Evolutionary conservation across 2,888 invertebrate species (phyloP).

Genomic region (Stenoptilia bipunctidactyla): DNA sequence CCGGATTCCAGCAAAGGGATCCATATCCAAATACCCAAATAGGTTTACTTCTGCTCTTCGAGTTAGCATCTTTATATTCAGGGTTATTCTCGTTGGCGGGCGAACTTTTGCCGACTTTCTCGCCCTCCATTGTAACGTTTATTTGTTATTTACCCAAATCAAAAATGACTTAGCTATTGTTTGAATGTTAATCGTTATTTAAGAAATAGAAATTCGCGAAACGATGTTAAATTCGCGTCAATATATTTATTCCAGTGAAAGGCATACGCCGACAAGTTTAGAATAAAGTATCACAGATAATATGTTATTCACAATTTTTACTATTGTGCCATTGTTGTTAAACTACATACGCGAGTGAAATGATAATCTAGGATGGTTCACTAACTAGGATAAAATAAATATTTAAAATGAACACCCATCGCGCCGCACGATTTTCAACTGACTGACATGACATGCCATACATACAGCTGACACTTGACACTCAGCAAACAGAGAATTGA

Average conservation of each 20-base stretch:
- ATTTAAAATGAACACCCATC: conserved; percentile 28
- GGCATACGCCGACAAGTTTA: neutral
- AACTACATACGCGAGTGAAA: conserved; percentile 25
- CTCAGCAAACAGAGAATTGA: neutral
- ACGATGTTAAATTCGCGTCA: neutral
- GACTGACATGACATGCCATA: too few relatives aligned
- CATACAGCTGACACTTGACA: conserved; percentile 1
- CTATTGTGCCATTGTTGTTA: conserved; percentile 44
- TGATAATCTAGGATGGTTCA: conserved; percentile 23
- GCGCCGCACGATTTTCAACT: conserved; percentile 27
- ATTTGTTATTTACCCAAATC: too few relatives aligned
- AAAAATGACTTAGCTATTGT: too few relatives aligned
- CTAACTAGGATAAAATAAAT: conserved; percentile 22
- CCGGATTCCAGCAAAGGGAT: conserved; percentile 94
- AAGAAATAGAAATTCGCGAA: neutral
- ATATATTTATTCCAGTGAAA: neutral
- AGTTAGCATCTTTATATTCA: neutral
- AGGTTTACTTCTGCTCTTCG: conserved; percentile 44
- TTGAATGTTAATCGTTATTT: too few relatives aligned
- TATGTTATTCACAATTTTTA: conserved; percentile 30
- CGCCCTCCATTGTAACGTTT: too few relatives aligned
- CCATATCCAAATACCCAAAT: conserved; percentile 97
- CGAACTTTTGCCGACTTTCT: too few relatives aligned
- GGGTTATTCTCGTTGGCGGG: too few relatives aligned
- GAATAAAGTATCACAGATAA: conserved; percentile 22